Evolutionary conservation across 1,140 invertebrate species (phyloP), one percentile per base, ranked within the genome.

Genomic region (Psix sp.): DNA sequence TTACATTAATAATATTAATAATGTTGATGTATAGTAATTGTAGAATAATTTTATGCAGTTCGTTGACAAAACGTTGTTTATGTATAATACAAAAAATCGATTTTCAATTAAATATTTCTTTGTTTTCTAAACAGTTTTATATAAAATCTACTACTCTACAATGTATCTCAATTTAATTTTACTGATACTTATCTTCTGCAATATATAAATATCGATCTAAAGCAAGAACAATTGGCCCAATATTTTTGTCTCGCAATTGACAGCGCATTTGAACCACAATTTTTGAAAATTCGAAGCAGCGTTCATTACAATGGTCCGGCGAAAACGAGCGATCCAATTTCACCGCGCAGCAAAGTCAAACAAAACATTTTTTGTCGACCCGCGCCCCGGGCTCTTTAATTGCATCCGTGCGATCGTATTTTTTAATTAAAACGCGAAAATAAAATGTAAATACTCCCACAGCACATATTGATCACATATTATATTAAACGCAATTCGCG

Each of bases 371-470:
- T 40, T 36, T 5, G 17, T 7, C 10, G 0, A 0, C 18, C 16
- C n/a, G n/a, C 33, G 7, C 16, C 4, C 3, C 16, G 21, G 9
- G 1, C 40, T 21, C 5, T 26, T 65, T 54, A 45, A 65, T 65
- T 45, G 39, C 29, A 59, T 62, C 43, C 45, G 18, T 11, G 17
- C 45, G 57, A 49, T 49, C 35, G 45, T 49, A 49, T 63, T 63
- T 63, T 63, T 63, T 62, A 63, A 51, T 63, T 63, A 63, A 51
- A 63, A 17, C 46, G 9, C 46, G 29, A 24, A 51, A 63, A 51
- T 63, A 51, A 63, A 63, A 40, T 63, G 59, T 51, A 63, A 63
- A 65, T 65, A 54, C 31, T 46, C 9, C 40, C 33, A 54, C 54
- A 42, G 59, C 43, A 43, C 35, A 51, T 43, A 51, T 63, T 11